Conservation (phyloP, 2,888 invertebrate species). For the Drepanosiphum platanoidis region DNA sequence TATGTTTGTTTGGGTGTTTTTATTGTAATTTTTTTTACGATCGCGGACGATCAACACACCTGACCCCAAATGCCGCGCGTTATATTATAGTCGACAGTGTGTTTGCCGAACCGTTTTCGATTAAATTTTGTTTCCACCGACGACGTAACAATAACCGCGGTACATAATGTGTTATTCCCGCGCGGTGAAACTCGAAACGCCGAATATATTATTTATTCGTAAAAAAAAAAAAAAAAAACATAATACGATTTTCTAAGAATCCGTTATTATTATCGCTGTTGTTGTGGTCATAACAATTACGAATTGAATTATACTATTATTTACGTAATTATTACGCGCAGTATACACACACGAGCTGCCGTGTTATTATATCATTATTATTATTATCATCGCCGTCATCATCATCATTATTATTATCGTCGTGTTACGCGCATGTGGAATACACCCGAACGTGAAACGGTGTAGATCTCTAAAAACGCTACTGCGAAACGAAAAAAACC, state of each 20-base stretch:
- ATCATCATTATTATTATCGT: not conserved
- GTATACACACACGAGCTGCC: not conserved
- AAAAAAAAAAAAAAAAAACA: not conserved
- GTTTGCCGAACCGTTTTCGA: not conserved
- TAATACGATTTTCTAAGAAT: not conserved
- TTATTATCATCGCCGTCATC: not conserved
- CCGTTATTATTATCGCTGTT: not conserved
- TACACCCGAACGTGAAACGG: too few species aligned
- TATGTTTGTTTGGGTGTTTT: too few species aligned
- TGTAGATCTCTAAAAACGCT: not conserved
- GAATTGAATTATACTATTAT: not conserved
- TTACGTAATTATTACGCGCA: not conserved
- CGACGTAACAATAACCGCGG: too few species aligned
- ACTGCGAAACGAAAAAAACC: too few species aligned
- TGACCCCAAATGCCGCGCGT: too few species aligned
- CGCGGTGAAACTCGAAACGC: not conserved
- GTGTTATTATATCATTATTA: not conserved
- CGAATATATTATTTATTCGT: not conserved
- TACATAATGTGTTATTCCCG: not conserved
- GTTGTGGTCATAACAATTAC: not conserved
- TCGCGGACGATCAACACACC: too few species aligned
- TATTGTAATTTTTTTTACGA: too few species aligned
- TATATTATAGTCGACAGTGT: too few species aligned
- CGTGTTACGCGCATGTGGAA: not conserved
- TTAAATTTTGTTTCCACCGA: too few species aligned